Percentiles rank a stretch among this genome's conserved stretches.
phyloP scores from a whole-genome alignment of 2,888 invertebrate genomes.

The Hermodice carunculata region DNA sequence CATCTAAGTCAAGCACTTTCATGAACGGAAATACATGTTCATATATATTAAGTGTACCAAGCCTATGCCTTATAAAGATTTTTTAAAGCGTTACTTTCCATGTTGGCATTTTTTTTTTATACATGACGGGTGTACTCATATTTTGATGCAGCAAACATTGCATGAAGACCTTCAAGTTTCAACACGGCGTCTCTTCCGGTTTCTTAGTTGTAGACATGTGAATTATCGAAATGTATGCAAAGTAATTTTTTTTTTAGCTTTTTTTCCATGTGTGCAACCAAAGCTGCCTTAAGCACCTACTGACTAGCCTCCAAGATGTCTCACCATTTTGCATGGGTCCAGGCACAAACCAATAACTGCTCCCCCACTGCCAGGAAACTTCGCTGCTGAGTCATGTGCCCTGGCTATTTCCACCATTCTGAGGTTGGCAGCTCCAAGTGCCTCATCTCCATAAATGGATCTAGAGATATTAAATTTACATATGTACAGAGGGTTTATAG shows the following conservation, averaged over 20 bases:
- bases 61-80: too few relatives aligned
- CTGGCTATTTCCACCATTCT: conserved; percentile 35
- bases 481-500: too few relatives aligned
- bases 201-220: neutral
- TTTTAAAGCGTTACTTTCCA: too few relatives aligned
- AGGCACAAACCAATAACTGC: conserved; percentile 37
- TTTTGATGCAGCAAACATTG: neutral
- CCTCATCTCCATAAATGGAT: conserved; percentile 32
- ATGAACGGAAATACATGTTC: too few relatives aligned
- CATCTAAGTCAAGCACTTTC: too few relatives aligned
- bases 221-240: too few relatives aligned
- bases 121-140: too few relatives aligned
- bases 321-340: conserved; percentile 27
- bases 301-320: neutral
- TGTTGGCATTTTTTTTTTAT: too few relatives aligned
- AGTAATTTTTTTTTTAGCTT: neutral
- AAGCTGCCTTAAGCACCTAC: neutral
- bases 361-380: conserved; percentile 41
- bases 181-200: neutral
- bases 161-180: neutral
- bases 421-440: conserved; percentile 29
- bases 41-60: too few relatives aligned
- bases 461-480: conserved; percentile 14
- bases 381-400: conserved; percentile 30
- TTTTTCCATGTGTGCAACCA: neutral